Evolutionary conservation across 2,888 invertebrate genomes (phyloP).

Genomic region (Ormia ochracea): DNA sequence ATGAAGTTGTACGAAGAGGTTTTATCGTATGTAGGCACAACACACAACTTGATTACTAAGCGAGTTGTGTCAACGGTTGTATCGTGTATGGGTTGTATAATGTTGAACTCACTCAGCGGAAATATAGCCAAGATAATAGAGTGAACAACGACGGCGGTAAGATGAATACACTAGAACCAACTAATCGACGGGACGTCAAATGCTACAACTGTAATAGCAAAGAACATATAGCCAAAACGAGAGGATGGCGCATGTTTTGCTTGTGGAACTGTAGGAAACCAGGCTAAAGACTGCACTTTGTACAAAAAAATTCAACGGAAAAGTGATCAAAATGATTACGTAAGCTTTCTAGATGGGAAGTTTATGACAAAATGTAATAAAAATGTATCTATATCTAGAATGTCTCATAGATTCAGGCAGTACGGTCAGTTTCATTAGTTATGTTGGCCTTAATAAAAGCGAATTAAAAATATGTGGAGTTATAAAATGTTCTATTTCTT

Average conservation of each 20-base stretch:
- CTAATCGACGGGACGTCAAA: constrained; percentile 1
- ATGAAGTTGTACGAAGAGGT: too few species aligned
- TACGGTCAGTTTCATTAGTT: constrained; percentile 49
- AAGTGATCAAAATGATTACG: constrained; percentile 29
- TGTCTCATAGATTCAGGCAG: constrained; percentile 61
- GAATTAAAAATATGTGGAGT: constrained; percentile 32
- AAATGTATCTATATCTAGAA: constrained; percentile 45
- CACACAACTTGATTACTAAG: too few species aligned
- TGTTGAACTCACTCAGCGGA: not conserved
- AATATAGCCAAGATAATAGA: not conserved
- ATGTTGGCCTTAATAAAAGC: constrained; percentile 56
- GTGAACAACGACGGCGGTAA: not conserved
- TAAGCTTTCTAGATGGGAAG: constrained; percentile 18
- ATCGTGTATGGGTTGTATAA: too few species aligned
- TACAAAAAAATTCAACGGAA: not conserved
- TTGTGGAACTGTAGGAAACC: constrained; percentile 17
- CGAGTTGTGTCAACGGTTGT: too few species aligned
- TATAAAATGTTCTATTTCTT: constrained; percentile 33
- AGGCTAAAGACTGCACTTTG: constrained; percentile 10
- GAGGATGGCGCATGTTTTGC: constrained; percentile 32
- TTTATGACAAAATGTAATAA: constrained; percentile 5
- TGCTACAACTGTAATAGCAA: constrained; percentile 39
- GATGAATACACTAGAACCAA: constrained; percentile 2
- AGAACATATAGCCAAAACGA: constrained; percentile 35
- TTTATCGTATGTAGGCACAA: too few species aligned